These are phyloP conservation scores for Ophthalmotilapia sp. DNA, from an alignment of 2,113 vertebrate genomes.

Conservation along the genomic window DNA sequence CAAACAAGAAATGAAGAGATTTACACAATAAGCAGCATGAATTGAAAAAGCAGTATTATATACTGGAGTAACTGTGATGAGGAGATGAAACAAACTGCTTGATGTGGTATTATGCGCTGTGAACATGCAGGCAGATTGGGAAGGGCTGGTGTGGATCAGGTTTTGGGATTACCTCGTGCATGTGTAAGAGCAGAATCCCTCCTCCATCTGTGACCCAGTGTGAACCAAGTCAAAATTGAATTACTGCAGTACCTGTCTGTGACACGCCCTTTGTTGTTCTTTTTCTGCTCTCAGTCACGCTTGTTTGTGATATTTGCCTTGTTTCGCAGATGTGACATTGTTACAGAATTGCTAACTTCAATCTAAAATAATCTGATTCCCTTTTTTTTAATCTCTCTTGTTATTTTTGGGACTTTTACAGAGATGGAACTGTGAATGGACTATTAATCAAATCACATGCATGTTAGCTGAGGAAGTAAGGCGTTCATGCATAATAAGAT, in stretches of 20 bases:
- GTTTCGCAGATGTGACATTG: not conserved
- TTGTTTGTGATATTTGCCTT: constrained; percentile 27
- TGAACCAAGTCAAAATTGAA: constrained; percentile 50
- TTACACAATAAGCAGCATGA: not conserved
- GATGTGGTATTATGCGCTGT: not conserved
- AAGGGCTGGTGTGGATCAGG: constrained; percentile 23
- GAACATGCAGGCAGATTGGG: constrained; percentile 23
- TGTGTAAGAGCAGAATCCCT: constrained; percentile 31
- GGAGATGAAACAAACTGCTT: not conserved
- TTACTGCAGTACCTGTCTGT: constrained; percentile 46
- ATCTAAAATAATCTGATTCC: not conserved
- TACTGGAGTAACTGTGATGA: not conserved
- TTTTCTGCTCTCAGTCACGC: not conserved
- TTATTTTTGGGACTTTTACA: not conserved
- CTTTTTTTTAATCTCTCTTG: not conserved
- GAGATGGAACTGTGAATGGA: not conserved
- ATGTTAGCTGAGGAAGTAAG: not conserved
- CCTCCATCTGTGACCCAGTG: constrained; percentile 24
- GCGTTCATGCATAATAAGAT: constrained; percentile 30
- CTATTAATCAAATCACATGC: not conserved
- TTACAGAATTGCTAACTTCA: not conserved
- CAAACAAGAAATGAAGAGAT: not conserved
- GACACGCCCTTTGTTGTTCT: constrained; percentile 23
- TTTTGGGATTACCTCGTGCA: constrained; percentile 56
- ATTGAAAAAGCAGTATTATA: not conserved